Evolutionary conservation across 2,797 vertebrate species (phyloP).

Genomic region (Rhinogobio ventralis): DNA sequence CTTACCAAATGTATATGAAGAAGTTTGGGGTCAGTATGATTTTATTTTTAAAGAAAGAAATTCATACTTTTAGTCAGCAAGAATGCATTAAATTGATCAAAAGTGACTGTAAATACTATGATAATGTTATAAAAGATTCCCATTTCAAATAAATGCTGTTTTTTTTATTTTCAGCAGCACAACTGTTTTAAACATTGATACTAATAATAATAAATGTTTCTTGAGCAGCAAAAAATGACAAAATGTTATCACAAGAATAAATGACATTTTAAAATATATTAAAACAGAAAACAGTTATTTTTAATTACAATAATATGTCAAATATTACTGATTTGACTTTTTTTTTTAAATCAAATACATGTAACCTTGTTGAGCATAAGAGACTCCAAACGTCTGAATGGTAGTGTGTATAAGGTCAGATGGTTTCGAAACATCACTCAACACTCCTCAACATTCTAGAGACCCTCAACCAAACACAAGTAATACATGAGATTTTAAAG

Average conservation of each 20-base stretch:
- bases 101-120: neutral
- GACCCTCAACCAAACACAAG: neutral
- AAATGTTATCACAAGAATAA: neutral
- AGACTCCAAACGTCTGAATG: neutral
- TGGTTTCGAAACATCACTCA: neutral
- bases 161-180: neutral
- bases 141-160: no score
- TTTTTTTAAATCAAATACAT: neutral
- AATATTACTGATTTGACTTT: neutral
- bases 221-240: neutral
- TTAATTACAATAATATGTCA: neutral
- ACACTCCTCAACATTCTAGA: neutral
- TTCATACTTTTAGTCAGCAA: neutral
- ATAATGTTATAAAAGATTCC: neutral
- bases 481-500: constrained; percentile 36
- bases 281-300: neutral
- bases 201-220: neutral
- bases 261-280: neutral
- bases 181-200: neutral
- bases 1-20: neutral
- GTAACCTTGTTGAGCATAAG: neutral
- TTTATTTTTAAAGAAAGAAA: no score
- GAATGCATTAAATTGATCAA: neutral
- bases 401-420: neutral
- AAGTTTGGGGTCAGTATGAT: neutral